Evolutionary conservation across 2,113 vertebrate genomes (phyloP).

Genomic region (Tursiops truncatus): DNA sequence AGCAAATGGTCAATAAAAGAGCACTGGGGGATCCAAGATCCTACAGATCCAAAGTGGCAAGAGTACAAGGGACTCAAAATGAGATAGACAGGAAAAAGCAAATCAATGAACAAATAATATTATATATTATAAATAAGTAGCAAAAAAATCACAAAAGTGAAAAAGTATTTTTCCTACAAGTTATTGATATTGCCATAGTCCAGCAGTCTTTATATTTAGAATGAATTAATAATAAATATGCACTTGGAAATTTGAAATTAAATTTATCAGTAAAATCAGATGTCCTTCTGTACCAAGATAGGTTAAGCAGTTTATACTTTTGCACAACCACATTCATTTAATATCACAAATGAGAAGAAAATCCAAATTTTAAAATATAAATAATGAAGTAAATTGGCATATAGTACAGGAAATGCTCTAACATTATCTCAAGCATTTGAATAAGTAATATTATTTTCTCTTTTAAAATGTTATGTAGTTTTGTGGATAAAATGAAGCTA

Average conservation of each 20-base stretch:
- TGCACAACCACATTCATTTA: not conserved
- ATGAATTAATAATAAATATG: not conserved
- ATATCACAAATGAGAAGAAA: not conserved
- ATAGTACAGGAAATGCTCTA: constrained; percentile 67
- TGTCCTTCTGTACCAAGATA: not conserved
- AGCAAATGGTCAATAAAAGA: not conserved
- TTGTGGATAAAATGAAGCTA: constrained; percentile 62
- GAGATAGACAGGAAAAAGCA: not conserved
- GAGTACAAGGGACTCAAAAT: not conserved
- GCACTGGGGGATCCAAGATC: too few relatives aligned
- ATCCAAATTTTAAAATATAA: constrained; percentile 61
- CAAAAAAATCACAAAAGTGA: not conserved
- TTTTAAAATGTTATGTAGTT: constrained; percentile 51
- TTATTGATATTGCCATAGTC: not conserved
- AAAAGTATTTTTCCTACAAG: not conserved
- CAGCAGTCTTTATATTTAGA: not conserved
- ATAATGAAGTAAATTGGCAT: constrained; percentile 45
- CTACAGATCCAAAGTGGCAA: not conserved
- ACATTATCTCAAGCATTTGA: constrained; percentile 69
- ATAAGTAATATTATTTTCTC: not conserved
- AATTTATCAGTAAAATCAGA: not conserved
- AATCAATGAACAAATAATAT: not conserved
- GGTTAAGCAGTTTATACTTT: not conserved
- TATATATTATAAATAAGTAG: not conserved
- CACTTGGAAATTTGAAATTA: not conserved